Conservation (phyloP, 2,888 invertebrate species). For the Syrista parreyssii region DNA sequence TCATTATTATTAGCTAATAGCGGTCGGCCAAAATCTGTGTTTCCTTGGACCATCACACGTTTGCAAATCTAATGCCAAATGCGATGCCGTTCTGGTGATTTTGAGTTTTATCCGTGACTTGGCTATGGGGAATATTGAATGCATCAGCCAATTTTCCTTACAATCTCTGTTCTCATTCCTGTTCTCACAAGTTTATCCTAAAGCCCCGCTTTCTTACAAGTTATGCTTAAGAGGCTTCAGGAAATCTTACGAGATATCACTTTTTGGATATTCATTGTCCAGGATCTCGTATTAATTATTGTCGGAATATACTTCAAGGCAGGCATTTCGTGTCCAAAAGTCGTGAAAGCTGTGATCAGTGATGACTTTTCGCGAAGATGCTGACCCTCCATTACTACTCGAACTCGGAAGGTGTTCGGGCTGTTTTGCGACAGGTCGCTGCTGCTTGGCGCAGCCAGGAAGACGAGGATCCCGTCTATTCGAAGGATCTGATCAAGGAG, state of each 20-base stretch:
- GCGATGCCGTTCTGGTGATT: background rate
- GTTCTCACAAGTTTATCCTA: background rate
- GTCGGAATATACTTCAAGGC: background rate
- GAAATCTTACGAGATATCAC: background rate
- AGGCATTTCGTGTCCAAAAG: background rate
- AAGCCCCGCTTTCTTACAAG: background rate
- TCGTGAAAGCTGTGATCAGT: slow-evolving; percentile 17
- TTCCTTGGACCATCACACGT: background rate
- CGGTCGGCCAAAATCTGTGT: background rate
- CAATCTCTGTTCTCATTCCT: background rate
- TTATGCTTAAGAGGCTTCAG: background rate
- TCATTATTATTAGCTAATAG: background rate
- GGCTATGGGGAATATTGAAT: too few species aligned
- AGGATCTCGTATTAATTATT: background rate
- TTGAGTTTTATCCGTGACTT: background rate
- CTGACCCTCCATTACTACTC: slow-evolving; percentile 87
- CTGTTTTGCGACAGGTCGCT: slow-evolving; percentile 56
- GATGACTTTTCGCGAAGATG: slow-evolving; percentile 67
- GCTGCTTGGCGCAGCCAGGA: slow-evolving; percentile 71
- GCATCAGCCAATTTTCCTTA: background rate
- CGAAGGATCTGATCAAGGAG: slow-evolving; percentile 87
- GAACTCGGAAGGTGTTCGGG: slow-evolving; percentile 69
- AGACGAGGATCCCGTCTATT: slow-evolving; percentile 75
- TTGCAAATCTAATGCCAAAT: background rate
- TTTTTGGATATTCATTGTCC: background rate